Conservation (phyloP, 2,113 vertebrate genomes). For the Psammodynastes pulverulentus region DNA sequence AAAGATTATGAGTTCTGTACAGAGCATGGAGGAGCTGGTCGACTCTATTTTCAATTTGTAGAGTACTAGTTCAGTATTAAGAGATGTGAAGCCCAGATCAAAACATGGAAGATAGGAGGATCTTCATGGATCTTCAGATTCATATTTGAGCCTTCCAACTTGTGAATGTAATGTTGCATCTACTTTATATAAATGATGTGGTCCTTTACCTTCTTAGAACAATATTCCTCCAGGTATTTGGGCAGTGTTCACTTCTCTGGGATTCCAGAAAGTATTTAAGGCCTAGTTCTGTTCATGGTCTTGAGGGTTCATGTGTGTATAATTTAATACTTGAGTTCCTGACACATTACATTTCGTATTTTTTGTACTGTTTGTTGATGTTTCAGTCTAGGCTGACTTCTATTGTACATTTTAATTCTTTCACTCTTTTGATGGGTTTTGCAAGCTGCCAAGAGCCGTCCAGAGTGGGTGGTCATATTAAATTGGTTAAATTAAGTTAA, state of each 20-base stretch:
- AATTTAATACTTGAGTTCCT: neutral
- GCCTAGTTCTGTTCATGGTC: neutral
- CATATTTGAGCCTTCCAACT: neutral
- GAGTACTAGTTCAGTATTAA: neutral
- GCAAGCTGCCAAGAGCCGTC: neutral
- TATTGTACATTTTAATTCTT: neutral
- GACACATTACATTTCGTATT: neutral
- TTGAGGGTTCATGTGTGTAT: neutral
- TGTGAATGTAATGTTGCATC: neutral
- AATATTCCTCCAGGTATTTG: neutral
- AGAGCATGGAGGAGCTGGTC: neutral
- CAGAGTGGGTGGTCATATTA: neutral
- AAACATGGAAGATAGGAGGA: neutral
- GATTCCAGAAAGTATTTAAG: neutral
- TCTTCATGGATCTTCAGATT: neutral
- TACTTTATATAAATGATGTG: neutral
- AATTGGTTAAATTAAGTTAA: neutral
- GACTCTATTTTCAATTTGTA: neutral
- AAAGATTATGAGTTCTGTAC: neutral
- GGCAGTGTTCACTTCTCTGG: neutral
- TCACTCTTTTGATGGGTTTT: neutral
- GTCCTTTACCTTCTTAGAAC: neutral
- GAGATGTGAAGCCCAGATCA: neutral
- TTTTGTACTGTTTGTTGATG: neutral
- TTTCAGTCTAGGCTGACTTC: neutral